A percentile compares a stretch with the other conserved stretches of the same genome.
These are phyloP conservation scores for Xenus cinereus DNA, from an alignment of 2,113 vertebrate species.

Conservation along the genomic window DNA sequence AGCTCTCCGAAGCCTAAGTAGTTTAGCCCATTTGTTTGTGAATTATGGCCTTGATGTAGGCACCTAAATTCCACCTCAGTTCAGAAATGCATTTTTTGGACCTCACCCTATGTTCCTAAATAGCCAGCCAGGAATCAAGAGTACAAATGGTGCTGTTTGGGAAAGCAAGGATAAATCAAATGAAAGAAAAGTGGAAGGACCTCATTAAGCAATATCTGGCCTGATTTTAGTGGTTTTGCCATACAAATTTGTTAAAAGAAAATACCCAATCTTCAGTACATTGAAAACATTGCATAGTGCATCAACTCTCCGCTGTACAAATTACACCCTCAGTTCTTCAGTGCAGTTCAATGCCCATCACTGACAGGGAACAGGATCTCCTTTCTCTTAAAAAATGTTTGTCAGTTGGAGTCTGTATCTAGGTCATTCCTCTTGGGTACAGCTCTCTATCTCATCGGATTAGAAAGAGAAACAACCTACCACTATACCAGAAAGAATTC, in stretches of 20 bases:
- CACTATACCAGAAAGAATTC: slow-evolving; percentile 11
- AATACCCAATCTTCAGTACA: not conserved
- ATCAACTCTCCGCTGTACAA: not conserved
- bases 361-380: not conserved
- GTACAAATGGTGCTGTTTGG: not conserved
- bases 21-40: not conserved
- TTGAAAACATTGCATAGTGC: not conserved
- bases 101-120: not conserved
- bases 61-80: not conserved
- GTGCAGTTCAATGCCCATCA: slow-evolving; percentile 5
- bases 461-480: slow-evolving; percentile 8
- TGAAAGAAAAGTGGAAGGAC: not conserved
- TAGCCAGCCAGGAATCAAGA: not conserved
- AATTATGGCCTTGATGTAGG: not conserved
- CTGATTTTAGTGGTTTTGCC: not conserved
- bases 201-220: not conserved
- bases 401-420: slow-evolving; percentile 23
- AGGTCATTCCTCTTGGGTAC: slow-evolving; percentile 9
- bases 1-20: not conserved
- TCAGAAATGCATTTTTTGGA: not conserved
- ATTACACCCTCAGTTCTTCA: not conserved
- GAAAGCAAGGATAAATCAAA: not conserved
- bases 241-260: not conserved
- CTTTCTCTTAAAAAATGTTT: slow-evolving; percentile 23
- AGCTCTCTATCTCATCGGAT: slow-evolving; percentile 12